These are phyloP conservation scores for Intellagama lesueurii DNA, from an alignment of 2,797 vertebrate genomes.

Conservation along the genomic window DNA sequence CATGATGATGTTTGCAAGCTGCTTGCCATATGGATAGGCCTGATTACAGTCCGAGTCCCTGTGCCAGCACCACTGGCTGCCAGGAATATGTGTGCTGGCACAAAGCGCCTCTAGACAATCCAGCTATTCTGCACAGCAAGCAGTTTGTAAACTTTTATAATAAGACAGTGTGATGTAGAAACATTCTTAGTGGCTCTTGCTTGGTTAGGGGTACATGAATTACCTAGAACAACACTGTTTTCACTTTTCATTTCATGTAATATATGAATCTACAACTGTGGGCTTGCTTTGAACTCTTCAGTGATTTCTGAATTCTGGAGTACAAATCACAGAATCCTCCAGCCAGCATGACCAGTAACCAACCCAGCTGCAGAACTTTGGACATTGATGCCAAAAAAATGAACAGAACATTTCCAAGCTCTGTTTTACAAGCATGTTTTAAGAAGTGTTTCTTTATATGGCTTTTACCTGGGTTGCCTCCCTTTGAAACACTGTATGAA, in stretches of 20 bases:
- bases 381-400: neutral
- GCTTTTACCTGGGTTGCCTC: neutral
- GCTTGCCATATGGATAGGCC: neutral
- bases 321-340: neutral
- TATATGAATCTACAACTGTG: neutral
- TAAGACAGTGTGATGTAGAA: neutral
- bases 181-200: neutral
- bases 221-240: neutral
- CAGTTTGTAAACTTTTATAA: neutral
- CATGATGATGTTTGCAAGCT: neutral
- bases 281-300: no score
- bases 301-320: neutral
- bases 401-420: neutral
- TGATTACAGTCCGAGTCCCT: constrained; percentile 6
- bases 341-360: neutral
- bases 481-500: neutral
- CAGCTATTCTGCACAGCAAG: neutral
- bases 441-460: neutral
- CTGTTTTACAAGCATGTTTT: neutral
- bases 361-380: neutral
- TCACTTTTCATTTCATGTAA: neutral
- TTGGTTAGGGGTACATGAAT: neutral
- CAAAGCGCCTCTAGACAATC: neutral
- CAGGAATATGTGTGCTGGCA: neutral
- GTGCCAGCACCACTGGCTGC: neutral